Percentiles rank a stretch among this genome's conserved stretches.
These are phyloP conservation scores for Patella ulyssiponensis DNA, from an alignment of 2,888 invertebrate genomes.

Conservation along the genomic window DNA sequence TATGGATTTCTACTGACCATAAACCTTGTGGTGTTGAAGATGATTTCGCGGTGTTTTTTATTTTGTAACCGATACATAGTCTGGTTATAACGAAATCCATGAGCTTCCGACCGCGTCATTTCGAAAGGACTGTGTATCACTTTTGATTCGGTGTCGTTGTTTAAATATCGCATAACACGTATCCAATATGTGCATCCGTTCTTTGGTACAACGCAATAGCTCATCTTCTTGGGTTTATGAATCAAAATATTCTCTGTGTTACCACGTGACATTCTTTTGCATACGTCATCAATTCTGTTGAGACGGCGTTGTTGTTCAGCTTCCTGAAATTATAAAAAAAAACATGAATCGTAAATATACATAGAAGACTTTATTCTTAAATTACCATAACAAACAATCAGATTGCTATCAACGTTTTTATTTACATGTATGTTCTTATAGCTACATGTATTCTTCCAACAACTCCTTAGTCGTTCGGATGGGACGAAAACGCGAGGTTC, in stretches of 20 bases:
- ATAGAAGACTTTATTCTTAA: no score
- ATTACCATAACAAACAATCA: no score
- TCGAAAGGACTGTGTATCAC: conserved; percentile 34
- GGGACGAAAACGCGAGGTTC: no score
- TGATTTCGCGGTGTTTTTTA: conserved; percentile 18
- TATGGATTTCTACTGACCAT: conserved; percentile 52
- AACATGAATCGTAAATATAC: no score
- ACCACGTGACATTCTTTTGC: neutral
- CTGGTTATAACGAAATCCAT: conserved; percentile 35
- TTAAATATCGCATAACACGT: conserved; percentile 44
- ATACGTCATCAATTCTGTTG: neutral
- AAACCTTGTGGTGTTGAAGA: conserved; percentile 32
- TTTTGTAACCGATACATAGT: conserved; percentile 22
- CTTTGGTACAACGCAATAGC: conserved; percentile 53
- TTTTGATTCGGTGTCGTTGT: conserved; percentile 35
- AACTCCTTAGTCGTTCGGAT: no score
- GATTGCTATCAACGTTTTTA: no score
- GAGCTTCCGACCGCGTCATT: conserved; percentile 34
- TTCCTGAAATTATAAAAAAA: neutral
- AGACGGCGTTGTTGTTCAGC: neutral
- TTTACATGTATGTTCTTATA: no score
- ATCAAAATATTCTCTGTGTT: conserved; percentile 15
- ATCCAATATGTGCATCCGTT: conserved; percentile 55
- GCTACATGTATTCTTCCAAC: no score
- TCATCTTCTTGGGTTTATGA: conserved; percentile 27